Conservation (phyloP, 2,797 vertebrate genomes). For the Phaenicophaeus curvirostris region DNA sequence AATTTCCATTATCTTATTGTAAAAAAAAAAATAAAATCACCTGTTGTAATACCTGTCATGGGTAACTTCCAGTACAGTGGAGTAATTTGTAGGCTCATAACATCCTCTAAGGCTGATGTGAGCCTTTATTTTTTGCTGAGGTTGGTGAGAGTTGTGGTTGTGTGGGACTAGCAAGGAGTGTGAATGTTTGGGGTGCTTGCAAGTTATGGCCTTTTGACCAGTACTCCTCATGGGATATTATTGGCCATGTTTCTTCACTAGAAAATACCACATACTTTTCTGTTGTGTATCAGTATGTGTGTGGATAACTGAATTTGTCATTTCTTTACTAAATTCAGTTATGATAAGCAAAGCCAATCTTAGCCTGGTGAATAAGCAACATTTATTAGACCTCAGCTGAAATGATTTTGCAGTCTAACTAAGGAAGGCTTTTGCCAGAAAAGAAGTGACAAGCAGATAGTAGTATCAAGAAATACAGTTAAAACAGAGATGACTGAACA, state of each 20-base stretch:
- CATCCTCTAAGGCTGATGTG: background rate
- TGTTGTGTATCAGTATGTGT: background rate
- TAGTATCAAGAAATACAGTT: background rate
- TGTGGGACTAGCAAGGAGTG: background rate
- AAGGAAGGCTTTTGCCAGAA: background rate
- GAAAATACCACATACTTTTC: background rate
- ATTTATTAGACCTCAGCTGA: background rate
- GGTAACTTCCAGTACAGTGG: background rate
- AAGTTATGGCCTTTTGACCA: background rate
- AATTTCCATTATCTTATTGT: background rate
- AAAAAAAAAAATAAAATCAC: background rate
- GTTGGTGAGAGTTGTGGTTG: background rate
- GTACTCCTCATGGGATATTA: background rate
- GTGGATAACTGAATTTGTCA: background rate
- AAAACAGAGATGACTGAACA: background rate
- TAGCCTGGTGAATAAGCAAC: background rate
- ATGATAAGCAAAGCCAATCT: background rate
- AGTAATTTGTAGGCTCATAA: background rate
- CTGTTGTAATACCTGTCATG: background rate
- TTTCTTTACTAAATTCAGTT: background rate
- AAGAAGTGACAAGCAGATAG: background rate
- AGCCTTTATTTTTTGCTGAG: background rate
- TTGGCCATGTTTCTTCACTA: background rate
- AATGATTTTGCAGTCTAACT: background rate
- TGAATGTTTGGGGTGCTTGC: background rate